Evolutionary conservation across 1,140 invertebrate genomes (phyloP).

Genomic region (Eupristina koningsbergeri): DNA sequence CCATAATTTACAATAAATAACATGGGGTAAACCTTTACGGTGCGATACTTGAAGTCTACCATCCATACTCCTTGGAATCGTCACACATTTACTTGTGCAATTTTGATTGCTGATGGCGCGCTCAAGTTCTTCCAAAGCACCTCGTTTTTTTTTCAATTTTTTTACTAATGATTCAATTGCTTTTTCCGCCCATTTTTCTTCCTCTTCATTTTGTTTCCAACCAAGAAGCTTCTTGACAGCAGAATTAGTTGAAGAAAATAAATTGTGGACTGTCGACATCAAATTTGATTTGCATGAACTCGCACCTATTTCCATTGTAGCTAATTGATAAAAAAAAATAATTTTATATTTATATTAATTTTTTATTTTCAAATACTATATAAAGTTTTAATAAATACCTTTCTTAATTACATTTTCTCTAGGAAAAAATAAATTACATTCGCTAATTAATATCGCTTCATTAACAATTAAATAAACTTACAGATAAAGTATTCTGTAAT

Average conservation of each 20-base stretch:
- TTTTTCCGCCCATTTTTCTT: slow-evolving; percentile 99
- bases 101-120: slow-evolving; percentile 92
- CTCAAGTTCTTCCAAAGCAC: slow-evolving; percentile 96
- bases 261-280: slow-evolving; percentile 89
- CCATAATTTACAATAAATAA: slow-evolving; percentile 98
- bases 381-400: too few species aligned
- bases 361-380: not conserved
- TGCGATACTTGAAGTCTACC: slow-evolving; percentile 94
- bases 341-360: not conserved
- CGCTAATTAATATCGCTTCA: too few species aligned
- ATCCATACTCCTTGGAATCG: slow-evolving; percentile 95
- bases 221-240: slow-evolving; percentile 94
- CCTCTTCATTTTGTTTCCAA: slow-evolving; percentile 97
- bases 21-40: slow-evolving; percentile 94
- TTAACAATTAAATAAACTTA: not conserved
- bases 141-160: slow-evolving; percentile 89
- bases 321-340: not conserved
- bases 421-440: too few species aligned
- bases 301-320: not conserved
- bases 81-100: slow-evolving; percentile 94
- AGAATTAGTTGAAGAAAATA: slow-evolving; percentile 87
- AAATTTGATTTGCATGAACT: slow-evolving; percentile 71
- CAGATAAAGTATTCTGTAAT: not conserved
- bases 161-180: slow-evolving; percentile 98
- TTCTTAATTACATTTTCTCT: too few species aligned